Conservation (phyloP, 2,888 invertebrate genomes). For the Tanaodytes sp. region DNA sequence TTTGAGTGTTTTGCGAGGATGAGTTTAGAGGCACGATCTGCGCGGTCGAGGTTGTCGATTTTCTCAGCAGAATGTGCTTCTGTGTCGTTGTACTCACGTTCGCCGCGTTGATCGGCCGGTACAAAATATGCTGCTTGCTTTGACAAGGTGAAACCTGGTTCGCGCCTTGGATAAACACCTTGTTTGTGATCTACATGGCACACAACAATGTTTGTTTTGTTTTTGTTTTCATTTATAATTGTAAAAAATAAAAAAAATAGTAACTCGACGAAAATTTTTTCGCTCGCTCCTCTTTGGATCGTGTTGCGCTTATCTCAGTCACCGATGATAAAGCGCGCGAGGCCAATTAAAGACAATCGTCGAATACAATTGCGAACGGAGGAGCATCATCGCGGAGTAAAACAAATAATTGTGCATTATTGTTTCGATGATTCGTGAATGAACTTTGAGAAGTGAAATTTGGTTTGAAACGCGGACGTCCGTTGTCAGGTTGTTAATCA, state of each 20-base stretch:
- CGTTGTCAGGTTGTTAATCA: slow-evolving; percentile 15
- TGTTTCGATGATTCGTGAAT: neutral
- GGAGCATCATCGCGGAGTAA: neutral
- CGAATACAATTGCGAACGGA: slow-evolving; percentile 15
- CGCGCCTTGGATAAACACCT: slow-evolving; percentile 68
- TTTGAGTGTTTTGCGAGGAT: slow-evolving; percentile 60
- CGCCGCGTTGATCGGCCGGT: slow-evolving; percentile 64
- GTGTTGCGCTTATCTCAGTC: slow-evolving; percentile 38
- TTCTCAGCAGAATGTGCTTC: slow-evolving; percentile 69
- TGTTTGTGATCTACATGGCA: slow-evolving; percentile 61
- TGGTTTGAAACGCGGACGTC: slow-evolving; percentile 1
- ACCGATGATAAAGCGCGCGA: slow-evolving; percentile 42
- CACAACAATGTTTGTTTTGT: neutral
- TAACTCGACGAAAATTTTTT: too few relatives aligned
- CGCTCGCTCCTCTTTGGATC: neutral
- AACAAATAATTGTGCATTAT: neutral
- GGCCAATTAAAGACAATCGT: slow-evolving; percentile 44
- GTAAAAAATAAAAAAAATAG: too few relatives aligned
- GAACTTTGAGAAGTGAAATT: slow-evolving; percentile 1
- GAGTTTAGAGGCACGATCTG: slow-evolving; percentile 69
- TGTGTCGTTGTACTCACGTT: slow-evolving; percentile 58
- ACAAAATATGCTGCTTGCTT: slow-evolving; percentile 67
- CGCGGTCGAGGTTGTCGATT: slow-evolving; percentile 67
- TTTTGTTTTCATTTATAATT: neutral
- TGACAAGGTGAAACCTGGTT: slow-evolving; percentile 64